Percentiles rank a stretch among this genome's conserved stretches.
phyloP scores from a whole-genome alignment of 1,140 invertebrate species.

The Hyles euphorbiae region DNA sequence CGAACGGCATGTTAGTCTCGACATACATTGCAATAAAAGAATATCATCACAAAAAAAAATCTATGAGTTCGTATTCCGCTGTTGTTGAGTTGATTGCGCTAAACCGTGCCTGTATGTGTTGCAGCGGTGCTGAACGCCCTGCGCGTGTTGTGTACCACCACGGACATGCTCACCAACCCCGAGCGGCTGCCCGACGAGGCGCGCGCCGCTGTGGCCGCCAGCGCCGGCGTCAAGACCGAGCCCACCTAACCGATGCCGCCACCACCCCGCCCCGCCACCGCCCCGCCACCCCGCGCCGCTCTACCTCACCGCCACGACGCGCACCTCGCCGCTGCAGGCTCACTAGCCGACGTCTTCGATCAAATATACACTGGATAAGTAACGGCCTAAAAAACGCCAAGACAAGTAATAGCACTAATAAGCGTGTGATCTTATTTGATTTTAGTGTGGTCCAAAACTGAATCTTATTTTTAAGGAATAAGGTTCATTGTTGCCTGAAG shows the following conservation, averaged over 20 bases:
- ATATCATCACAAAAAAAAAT: too few relatives aligned
- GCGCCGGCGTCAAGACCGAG: conserved; percentile 58
- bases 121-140: conserved; percentile 94
- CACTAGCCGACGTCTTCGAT: too few relatives aligned
- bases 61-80: too few relatives aligned
- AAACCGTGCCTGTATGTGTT: conserved; percentile 18
- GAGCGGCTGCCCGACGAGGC: conserved; percentile 92
- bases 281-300: background rate
- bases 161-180: conserved; percentile 94
- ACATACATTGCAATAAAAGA: too few relatives aligned
- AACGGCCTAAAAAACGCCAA: too few relatives aligned
- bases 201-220: conserved; percentile 74
- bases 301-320: background rate
- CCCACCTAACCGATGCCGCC: conserved; percentile 38
- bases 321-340: background rate
- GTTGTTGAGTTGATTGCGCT: background rate
- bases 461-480: too few relatives aligned
- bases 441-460: too few relatives aligned
- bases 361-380: too few relatives aligned
- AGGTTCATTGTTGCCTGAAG: too few relatives aligned
- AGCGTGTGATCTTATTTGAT: too few relatives aligned
- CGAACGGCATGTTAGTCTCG: too few relatives aligned
- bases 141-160: conserved; percentile 91
- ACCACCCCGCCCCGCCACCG: background rate
- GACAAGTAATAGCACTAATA: too few relatives aligned